Evolutionary conservation across 2,888 invertebrate genomes (phyloP), one percentile per base, ranked within the genome.

Genomic region (Plagiodera versicolora): DNA sequence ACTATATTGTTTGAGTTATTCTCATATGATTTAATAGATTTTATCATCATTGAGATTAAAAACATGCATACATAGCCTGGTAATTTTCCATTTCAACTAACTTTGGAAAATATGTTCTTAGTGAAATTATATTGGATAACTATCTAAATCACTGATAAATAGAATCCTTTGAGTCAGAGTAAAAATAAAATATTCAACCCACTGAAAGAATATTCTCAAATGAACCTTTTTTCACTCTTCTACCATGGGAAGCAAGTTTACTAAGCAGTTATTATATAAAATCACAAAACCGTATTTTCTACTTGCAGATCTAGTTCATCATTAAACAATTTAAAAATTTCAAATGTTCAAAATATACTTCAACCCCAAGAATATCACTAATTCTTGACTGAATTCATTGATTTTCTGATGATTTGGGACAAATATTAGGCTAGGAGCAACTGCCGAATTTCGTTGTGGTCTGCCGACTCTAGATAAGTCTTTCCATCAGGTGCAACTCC

Each of bases 401-500:
- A 65, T 17, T 55, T 56, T 44, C 50, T 58, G 60, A 65, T 56
- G 63, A 53, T n/a, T 35, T 51, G 11, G 28, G 51, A 60, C 48
- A 56, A 16, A 47, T 47, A 47, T 68, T 67, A 70, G 32, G 65
- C 64, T 49, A 50, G 58, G 18, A 89, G 81, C 65, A 96, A 84
- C 74, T 88, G 87, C 81, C 92, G 92, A 74, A 96, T 95, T 82
- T 95, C 95, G 68, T 90, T 90, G 77, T 91, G 94, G 79, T 96
- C 95, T 30, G 96, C 95, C 60, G 92, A 92, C 74, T 95, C 93
- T 63, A 92, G 77, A 80, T 95, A 96, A 69, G 88, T 88, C 65
- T 86, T 88, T 10, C 96, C 96, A 80, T 95, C 93, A 56, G 96
- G 96, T 55, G 95, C 90, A 70, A 86, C 85, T 5, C 94, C 95